Evolutionary conservation across 2,797 vertebrate species (phyloP).

Genomic region (Poeciliopsis infans): DNA sequence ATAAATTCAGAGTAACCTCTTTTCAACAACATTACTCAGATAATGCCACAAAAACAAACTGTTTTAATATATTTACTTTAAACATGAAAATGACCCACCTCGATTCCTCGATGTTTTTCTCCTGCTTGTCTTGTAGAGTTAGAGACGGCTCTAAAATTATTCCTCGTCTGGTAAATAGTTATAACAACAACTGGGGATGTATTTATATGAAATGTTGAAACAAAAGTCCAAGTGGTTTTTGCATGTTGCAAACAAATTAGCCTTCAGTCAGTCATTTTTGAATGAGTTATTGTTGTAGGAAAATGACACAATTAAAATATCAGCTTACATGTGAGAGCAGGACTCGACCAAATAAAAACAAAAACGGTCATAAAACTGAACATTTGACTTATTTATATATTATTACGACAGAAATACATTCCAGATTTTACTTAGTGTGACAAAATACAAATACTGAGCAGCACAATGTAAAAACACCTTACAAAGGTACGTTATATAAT

Average conservation of each 20-base stretch:
- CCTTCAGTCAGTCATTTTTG: neutral
- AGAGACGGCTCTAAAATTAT: neutral
- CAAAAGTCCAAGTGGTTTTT: neutral
- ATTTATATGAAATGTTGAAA: neutral
- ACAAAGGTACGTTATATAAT: neutral
- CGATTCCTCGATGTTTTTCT: neutral
- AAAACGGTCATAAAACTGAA: neutral
- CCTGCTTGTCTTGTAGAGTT: neutral
- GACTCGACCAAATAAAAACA: neutral
- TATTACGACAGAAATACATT: neutral
- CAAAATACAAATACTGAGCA: neutral
- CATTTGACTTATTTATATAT: neutral
- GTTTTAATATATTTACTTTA: neutral
- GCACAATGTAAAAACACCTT: neutral
- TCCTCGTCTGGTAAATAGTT: neutral
- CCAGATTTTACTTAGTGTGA: too few species aligned
- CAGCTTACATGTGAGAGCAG: neutral
- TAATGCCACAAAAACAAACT: neutral
- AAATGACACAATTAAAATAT: neutral
- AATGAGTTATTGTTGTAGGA: neutral
- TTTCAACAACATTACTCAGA: neutral
- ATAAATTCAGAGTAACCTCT: neutral
- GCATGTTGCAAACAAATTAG: conserved; percentile 1
- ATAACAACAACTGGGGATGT: neutral
- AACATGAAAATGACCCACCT: neutral